phyloP scores from a whole-genome alignment of 2,113 vertebrate species.

The Cranoglanis bouderius region DNA sequence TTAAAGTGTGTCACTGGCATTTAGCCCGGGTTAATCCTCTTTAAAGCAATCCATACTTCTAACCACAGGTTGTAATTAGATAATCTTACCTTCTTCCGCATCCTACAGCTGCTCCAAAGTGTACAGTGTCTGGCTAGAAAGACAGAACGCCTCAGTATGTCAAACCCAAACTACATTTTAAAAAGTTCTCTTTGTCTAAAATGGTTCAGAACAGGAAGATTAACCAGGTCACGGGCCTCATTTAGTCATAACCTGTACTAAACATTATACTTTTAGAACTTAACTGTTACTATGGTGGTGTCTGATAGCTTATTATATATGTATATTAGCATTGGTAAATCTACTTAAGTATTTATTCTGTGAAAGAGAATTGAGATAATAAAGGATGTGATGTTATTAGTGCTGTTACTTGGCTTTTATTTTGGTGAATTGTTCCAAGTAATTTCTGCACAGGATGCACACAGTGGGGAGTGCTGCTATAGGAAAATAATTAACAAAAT shows the following conservation, averaged over 20 bases:
- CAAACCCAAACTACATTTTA: neutral
- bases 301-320: neutral
- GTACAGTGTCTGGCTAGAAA: constrained; percentile 1
- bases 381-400: neutral
- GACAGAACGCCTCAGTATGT: neutral
- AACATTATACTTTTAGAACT: neutral
- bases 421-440: neutral
- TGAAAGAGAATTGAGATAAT: neutral
- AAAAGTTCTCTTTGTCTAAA: neutral
- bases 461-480: neutral
- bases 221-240: neutral
- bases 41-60: constrained; percentile 66
- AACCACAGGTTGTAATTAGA: constrained; percentile 51
- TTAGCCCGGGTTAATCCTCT: constrained; percentile 58
- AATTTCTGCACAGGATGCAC: neutral
- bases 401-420: neutral
- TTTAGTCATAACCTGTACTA: neutral
- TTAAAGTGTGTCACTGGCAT: constrained; percentile 44
- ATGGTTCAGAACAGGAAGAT: neutral
- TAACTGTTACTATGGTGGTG: neutral
- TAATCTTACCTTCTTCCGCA: constrained; percentile 50
- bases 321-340: neutral
- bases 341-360: neutral
- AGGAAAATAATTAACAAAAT: neutral
- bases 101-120: constrained; percentile 6